Evolutionary conservation across 2,888 invertebrate species (phyloP).

Genomic region (Apamea anceps): DNA sequence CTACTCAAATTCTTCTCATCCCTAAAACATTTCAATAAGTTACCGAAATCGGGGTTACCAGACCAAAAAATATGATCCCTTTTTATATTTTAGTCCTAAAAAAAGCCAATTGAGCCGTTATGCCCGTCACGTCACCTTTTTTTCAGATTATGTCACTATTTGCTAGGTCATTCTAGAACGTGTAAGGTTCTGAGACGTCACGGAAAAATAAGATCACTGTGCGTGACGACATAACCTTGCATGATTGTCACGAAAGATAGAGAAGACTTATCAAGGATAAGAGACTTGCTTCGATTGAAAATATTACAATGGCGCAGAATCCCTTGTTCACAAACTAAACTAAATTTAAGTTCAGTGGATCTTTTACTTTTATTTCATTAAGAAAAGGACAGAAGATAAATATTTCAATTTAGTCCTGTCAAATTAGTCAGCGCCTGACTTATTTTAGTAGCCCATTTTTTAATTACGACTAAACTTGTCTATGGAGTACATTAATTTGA

Average conservation of each 20-base stretch:
- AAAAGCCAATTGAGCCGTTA: conserved; percentile 16
- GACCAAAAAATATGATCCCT: conserved; percentile 30
- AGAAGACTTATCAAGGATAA: conserved; percentile 33
- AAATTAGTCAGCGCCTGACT: no score
- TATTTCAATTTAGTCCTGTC: no score
- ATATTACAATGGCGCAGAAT: neutral
- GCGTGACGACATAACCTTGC: conserved; percentile 32
- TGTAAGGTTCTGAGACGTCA: conserved; percentile 12
- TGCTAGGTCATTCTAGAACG: conserved; percentile 26
- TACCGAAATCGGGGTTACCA: conserved; percentile 22
- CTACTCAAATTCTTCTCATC: conserved; percentile 17
- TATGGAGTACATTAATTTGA: no score
- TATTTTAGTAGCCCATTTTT: no score
- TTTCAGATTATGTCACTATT: conserved; percentile 28
- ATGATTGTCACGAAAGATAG: conserved; percentile 30
- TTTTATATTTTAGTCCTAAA: conserved; percentile 21
- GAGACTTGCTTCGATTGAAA: conserved; percentile 8
- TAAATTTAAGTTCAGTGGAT: no score
- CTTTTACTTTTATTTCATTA: no score
- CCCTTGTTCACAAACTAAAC: no score
- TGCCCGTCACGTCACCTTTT: conserved; percentile 32
- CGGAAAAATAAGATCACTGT: conserved; percentile 31
- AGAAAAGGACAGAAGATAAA: no score
- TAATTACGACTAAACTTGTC: no score
- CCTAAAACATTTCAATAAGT: conserved; percentile 49